Conservation (phyloP, 64 coral and sea anemone genomes). For the Cladopsammia gracilis region DNA sequence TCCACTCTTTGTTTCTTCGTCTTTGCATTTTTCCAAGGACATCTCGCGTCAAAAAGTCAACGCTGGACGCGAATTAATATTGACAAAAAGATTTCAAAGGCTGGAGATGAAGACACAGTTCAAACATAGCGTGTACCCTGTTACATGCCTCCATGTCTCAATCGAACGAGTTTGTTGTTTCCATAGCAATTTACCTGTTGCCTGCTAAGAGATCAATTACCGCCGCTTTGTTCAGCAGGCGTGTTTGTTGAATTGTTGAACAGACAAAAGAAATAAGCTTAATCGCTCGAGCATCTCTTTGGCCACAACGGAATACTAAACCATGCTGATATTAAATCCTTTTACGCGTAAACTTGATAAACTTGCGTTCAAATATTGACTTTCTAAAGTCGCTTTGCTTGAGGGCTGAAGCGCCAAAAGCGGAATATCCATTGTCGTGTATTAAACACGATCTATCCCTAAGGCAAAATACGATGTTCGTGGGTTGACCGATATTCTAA, state of each 20-base stretch:
- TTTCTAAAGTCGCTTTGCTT: too few relatives aligned
- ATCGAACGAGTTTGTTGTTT: not conserved
- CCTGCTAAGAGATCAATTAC: slow-evolving; percentile 28
- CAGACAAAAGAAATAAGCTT: not conserved
- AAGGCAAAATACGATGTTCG: not conserved
- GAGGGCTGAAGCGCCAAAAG: too few relatives aligned
- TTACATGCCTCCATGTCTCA: not conserved
- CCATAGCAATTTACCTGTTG: slow-evolving; percentile 39
- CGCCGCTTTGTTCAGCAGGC: not conserved
- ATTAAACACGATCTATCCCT: not conserved
- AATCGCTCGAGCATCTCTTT: not conserved
- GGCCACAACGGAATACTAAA: not conserved
- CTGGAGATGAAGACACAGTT: not conserved
- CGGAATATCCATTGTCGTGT: too few relatives aligned
- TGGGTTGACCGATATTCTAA: not conserved
- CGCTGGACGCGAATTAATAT: not conserved
- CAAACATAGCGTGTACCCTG: not conserved
- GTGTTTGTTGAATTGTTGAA: not conserved
- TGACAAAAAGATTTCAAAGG: slow-evolving; percentile 25
- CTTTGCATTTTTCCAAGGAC: not conserved
- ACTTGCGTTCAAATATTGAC: slow-evolving; percentile 32
- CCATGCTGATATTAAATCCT: not conserved
- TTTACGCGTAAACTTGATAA: not conserved
- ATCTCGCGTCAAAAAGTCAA: slow-evolving; percentile 12
- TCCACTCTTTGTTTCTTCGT: not conserved